Conservation (phyloP, 2,797 vertebrate species). For the Epinephelus coioides region DNA sequence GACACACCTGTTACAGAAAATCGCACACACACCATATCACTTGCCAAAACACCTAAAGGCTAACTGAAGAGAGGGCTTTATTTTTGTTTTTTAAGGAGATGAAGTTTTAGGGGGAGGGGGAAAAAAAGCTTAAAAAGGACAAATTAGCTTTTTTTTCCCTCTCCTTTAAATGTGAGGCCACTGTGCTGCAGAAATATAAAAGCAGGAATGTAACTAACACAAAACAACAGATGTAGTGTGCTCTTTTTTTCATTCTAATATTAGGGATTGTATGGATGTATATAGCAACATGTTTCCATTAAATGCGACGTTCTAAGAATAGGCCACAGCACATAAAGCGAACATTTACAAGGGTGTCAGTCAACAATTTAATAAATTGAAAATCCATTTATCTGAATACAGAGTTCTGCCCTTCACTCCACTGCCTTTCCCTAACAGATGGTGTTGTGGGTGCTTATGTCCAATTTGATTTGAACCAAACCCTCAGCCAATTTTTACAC, state of each 20-base stretch:
- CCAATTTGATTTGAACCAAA: constrained; percentile 93
- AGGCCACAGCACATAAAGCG: constrained; percentile 67
- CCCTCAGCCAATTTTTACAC: constrained; percentile 90
- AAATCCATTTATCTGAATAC: constrained; percentile 87
- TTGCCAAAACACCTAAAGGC: constrained; percentile 73
- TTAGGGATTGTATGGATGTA: constrained; percentile 61
- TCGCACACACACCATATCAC: constrained; percentile 34
- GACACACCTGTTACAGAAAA: constrained; percentile 73
- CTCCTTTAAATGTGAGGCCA: constrained; percentile 36
- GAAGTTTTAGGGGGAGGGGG: background rate
- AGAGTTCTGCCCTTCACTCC: constrained; percentile 89
- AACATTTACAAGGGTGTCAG: constrained; percentile 80
- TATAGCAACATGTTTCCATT: constrained; percentile 71
- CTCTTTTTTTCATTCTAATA: constrained; percentile 58
- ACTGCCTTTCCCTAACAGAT: constrained; percentile 88
- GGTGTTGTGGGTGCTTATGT: constrained; percentile 92
- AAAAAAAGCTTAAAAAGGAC: constrained; percentile 25
- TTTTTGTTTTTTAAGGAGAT: constrained; percentile 52
- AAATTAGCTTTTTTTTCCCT: background rate
- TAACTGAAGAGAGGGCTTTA: constrained; percentile 38
- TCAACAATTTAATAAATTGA: constrained; percentile 86
- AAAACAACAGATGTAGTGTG: constrained; percentile 72
- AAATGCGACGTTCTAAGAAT: constrained; percentile 71
- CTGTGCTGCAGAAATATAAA: constrained; percentile 39
- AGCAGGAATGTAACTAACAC: constrained; percentile 38